A percentile compares a stretch with the other conserved stretches of the same genome.
These are phyloP conservation scores for Phymorhynchus buccinoides DNA, from an alignment of 1,140 invertebrate genomes.

Conservation along the genomic window DNA sequence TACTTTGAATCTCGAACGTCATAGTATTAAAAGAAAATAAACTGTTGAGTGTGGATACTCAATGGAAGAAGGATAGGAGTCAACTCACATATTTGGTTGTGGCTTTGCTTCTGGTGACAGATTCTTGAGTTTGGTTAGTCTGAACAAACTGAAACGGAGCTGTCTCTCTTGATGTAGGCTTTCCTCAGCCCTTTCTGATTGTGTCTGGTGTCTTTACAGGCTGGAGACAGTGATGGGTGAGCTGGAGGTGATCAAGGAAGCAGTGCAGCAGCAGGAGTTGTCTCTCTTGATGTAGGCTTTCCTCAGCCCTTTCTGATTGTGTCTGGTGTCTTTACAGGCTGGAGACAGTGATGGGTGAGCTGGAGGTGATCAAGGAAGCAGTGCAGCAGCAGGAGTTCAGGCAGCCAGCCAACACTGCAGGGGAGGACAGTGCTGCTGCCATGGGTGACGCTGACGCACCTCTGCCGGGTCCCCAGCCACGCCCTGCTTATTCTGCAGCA, in stretches of 20 bases:
- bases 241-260: slow-evolving; percentile 64
- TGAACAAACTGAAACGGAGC: too few relatives aligned
- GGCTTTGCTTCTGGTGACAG: too few relatives aligned
- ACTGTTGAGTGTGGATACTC: too few relatives aligned
- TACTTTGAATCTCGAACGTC: too few relatives aligned
- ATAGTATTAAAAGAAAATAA: too few relatives aligned
- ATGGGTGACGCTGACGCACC: neutral
- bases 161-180: too few relatives aligned
- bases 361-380: slow-evolving; percentile 64
- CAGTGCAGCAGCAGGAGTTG: slow-evolving; percentile 40
- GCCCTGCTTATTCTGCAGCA: neutral
- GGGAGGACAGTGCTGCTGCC: neutral
- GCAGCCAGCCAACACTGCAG: neutral
- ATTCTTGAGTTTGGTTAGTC: too few relatives aligned
- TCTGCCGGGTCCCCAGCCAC: neutral
- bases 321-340: slow-evolving; percentile 45
- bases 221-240: slow-evolving; percentile 65
- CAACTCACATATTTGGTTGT: too few relatives aligned
- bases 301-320: too few relatives aligned
- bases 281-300: too few relatives aligned
- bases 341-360: slow-evolving; percentile 64
- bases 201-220: slow-evolving; percentile 38
- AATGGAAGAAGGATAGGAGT: too few relatives aligned
- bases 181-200: too few relatives aligned
- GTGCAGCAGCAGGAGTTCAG: slow-evolving; percentile 33